Evolutionary conservation across 2,888 invertebrate genomes (phyloP), one percentile per base, ranked within the genome.

Genomic region (Tinea semifulvella): DNA sequence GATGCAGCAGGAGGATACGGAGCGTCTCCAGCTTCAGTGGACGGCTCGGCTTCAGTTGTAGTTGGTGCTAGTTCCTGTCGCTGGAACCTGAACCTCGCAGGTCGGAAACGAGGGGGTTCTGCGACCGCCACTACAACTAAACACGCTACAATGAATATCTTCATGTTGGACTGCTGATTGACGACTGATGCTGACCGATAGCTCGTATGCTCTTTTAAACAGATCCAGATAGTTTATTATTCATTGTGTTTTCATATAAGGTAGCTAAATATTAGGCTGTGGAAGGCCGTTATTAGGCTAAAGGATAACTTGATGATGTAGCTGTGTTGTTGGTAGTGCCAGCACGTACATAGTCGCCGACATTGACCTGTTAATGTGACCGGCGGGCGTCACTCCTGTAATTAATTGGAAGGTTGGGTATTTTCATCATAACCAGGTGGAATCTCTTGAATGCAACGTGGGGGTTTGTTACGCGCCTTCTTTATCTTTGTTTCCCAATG

Each of bases 1-100:
- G 69, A 69, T 22, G 60, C 68, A 0, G 61, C 61, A 1, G 56
- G 39, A 4, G 31, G 42, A 17, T 54, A 54, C 8, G 20, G 18
- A 51, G 52, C 25, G 52, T 46, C 45, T 10, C 48, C 46, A n/a
- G 48, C 36, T 8, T 39, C 42, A 0, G 75, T 75, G 0, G 76
- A 76, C 0, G 69, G 49, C 52, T 75, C 76, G 0, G 63, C 59
- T 17, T 79, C 77, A 1, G 77, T 76, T 1, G 79, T 76, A 0
- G 77, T 71, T 5, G 80, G 75, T 16, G 68, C 73, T 36, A 81
- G 51, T 49, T 76, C 76, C 48, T 68, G 70, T n/a, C 80, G 65
- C 65, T 79, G 75, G 51, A 60, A 68, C 47, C 75, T 59, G 56
- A 77, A 73, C 69, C 76, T 73, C 72, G 73, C 74, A 27, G 72